Evolutionary conservation across 1,140 invertebrate species (phyloP).

Genomic region (Nymphalis io): DNA sequence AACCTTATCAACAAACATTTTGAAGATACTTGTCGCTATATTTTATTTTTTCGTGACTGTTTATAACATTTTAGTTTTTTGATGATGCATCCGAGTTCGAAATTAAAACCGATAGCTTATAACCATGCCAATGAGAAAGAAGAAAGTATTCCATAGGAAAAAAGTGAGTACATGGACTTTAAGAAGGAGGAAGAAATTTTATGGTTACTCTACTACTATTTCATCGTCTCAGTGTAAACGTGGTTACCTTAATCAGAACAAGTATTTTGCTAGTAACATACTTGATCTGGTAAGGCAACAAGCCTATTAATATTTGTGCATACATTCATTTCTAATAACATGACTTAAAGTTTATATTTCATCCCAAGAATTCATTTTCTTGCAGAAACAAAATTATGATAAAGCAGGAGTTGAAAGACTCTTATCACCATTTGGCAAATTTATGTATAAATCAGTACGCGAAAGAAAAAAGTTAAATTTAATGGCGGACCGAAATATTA

Average conservation of each 20-base stretch:
- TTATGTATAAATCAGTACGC: constrained; percentile 34
- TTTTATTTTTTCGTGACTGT: not conserved
- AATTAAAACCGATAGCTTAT: not conserved
- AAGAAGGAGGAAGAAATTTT: not conserved
- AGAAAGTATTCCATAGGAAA: constrained; percentile 42
- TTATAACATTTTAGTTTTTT: not conserved
- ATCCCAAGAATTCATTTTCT: not conserved
- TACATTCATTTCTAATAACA: too few species aligned
- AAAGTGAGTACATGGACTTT: constrained; percentile 40
- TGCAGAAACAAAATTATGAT: constrained; percentile 45
- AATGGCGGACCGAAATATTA: constrained; percentile 39
- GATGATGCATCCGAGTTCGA: constrained; percentile 6
- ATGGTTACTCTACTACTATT: too few species aligned
- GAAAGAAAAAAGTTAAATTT: constrained; percentile 25
- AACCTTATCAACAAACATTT: too few species aligned
- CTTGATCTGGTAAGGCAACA: too few species aligned
- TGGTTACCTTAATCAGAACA: too few species aligned
- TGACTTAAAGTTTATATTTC: not conserved
- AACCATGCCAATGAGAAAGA: constrained; percentile 51
- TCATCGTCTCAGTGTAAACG: too few species aligned
- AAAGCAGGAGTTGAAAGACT: constrained; percentile 49
- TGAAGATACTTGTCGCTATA: too few species aligned
- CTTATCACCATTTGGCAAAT: constrained; percentile 50
- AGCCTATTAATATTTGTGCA: too few species aligned
- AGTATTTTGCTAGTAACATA: too few species aligned